Evolutionary conservation across 2,888 invertebrate species (phyloP), one percentile per base, ranked within the genome.

Genomic region (Halocaridina rubra): DNA sequence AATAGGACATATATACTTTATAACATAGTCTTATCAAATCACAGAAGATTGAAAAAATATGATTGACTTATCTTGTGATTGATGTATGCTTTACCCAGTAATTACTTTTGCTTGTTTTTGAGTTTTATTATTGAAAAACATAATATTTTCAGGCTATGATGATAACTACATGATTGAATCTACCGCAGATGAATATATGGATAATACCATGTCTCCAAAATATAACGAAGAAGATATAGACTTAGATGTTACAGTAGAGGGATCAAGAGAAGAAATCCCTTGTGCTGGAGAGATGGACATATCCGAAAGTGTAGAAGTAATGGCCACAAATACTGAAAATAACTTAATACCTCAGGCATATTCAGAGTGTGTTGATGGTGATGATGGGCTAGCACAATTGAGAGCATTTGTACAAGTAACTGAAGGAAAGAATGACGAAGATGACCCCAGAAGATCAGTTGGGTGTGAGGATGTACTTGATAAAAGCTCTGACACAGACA

Each of bases 91-190:
- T 67, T 67, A 24, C 27, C 7, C 29, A 24, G 1, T 33, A 0
- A 33, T 72, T 72, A 72, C 4, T 72, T 72, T n/a, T 16, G 2
- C 10, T 67, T 8, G 24, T 22, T 22, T 67, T 29, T 67, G 16
- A 67, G 22, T 5, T 16, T 7, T 67, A 16, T 3, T 8, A 27
- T 67, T n/a, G 19, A 22, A 10, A 46, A 67, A 29, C 30, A 46
- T 46, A 30, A 2, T 22, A 32, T 33, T 77, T 29, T 19, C 82
- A 84, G 82, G 22, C 29, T 84, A 84, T 64, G 82, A 84, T 19
- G 81, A 84, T 59, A 77, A 84, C 13, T 84, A 78, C 78, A 71
- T 84, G 13, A 77, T 77, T 59, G 61, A 77, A 22, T 32, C 77
- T 19, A 59, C 8, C 4, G 24, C 30, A 61, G 59, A 57, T 7